A percentile compares a stretch with the other conserved stretches of the same genome.
Evolutionary conservation across 2,113 vertebrate species (phyloP).

Genomic region (Eurypyga helias): DNA sequence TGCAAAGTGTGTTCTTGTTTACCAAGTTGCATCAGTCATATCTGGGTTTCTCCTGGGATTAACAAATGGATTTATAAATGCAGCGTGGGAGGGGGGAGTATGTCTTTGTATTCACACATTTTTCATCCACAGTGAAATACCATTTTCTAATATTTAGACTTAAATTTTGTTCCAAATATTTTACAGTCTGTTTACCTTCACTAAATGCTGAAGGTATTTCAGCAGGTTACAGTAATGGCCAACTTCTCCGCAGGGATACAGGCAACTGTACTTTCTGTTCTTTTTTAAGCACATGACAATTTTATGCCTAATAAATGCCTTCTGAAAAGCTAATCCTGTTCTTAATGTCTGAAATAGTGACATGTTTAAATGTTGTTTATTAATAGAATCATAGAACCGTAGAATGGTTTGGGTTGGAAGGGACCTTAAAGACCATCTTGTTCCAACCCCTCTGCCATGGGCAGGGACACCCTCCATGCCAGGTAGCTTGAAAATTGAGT

Average conservation of each 20-base stretch:
- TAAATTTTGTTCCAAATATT: constrained; percentile 5
- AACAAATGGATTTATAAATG: constrained; percentile 31
- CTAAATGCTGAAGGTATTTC: not conserved
- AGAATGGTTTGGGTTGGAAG: no score
- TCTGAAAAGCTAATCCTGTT: not conserved
- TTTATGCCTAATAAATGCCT: not conserved
- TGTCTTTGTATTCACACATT: not conserved
- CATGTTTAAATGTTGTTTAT: not conserved
- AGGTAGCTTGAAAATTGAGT: not conserved
- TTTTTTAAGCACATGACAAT: not conserved
- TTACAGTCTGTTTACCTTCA: not conserved
- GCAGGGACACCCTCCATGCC: no score
- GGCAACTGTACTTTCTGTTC: not conserved
- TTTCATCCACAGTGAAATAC: not conserved
- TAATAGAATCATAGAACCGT: no score
- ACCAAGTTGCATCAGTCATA: not conserved
- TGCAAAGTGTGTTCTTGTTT: constrained; percentile 24
- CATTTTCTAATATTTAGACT: not conserved
- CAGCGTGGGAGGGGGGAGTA: not conserved
- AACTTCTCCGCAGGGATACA: not conserved
- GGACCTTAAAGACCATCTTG: no score
- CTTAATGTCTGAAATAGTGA: not conserved
- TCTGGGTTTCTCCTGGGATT: not conserved
- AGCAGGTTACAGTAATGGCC: not conserved
- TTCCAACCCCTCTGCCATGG: no score